Evolutionary conservation across 2,888 invertebrate genomes (phyloP).

Genomic region (Nomada fucata): DNA sequence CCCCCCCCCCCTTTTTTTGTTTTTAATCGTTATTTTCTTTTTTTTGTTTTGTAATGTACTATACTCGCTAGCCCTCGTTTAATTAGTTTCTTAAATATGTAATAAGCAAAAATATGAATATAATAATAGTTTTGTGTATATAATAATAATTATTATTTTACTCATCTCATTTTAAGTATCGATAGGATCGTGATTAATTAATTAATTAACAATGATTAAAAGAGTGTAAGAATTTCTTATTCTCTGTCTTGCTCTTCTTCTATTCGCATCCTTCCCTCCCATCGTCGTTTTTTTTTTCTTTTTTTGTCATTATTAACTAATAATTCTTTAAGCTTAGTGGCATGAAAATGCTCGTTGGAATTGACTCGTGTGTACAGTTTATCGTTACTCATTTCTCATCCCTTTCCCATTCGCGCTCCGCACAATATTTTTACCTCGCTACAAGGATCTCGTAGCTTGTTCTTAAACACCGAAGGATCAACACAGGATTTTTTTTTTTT

Average conservation of each 20-base stretch:
- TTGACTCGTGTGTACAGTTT: slow-evolving; percentile 83
- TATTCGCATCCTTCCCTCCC: slow-evolving; percentile 33
- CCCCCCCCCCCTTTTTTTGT: slow-evolving; percentile 27
- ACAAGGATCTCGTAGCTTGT: slow-evolving; percentile 35
- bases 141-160: slow-evolving; percentile 72
- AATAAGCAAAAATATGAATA: slow-evolving; percentile 84
- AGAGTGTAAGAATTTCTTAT: slow-evolving; percentile 75
- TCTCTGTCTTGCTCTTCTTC: slow-evolving; percentile 42
- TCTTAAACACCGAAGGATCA: slow-evolving; percentile 49
- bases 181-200: slow-evolving; percentile 81
- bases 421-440: slow-evolving; percentile 45
- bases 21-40: slow-evolving; percentile 51
- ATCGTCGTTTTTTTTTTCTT: slow-evolving; percentile 34
- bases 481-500: slow-evolving; percentile 36
- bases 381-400: slow-evolving; percentile 41
- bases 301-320: slow-evolving; percentile 76
- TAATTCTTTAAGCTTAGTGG: slow-evolving; percentile 83
- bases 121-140: slow-evolving; percentile 82
- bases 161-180: slow-evolving; percentile 78
- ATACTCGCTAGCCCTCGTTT: slow-evolving; percentile 78
- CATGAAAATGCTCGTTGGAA: slow-evolving; percentile 84
- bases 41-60: slow-evolving; percentile 58
- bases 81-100: slow-evolving; percentile 82
- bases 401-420: slow-evolving; percentile 48
- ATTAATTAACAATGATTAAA: slow-evolving; percentile 83